phyloP scores from a whole-genome alignment of 1,140 invertebrate genomes.

The Zaprionus taronus region DNA sequence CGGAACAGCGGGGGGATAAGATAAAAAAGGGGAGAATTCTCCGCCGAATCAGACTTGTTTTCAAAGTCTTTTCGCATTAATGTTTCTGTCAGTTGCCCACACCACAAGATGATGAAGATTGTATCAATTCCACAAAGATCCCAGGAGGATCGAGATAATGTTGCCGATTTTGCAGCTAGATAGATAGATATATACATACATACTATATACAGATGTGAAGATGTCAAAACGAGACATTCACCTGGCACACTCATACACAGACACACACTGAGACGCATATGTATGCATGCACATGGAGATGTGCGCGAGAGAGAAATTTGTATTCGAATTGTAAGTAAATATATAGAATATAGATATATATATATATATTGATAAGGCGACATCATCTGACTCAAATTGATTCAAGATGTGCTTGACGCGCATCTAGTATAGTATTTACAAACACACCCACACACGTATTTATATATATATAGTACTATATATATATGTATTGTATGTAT shows the following conservation, averaged over 20 bases:
- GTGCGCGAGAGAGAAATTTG: slow-evolving; percentile 24
- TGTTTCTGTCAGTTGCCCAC: background rate
- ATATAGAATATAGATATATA: background rate
- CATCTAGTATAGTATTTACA: slow-evolving; percentile 9
- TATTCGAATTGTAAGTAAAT: slow-evolving; percentile 31
- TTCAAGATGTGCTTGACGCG: slow-evolving; percentile 20
- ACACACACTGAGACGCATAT: slow-evolving; percentile 3
- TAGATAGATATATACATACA: slow-evolving; percentile 3
- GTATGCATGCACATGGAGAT: slow-evolving; percentile 21
- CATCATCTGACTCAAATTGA: slow-evolving; percentile 52
- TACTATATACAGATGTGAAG: background rate
- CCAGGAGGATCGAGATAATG: slow-evolving; percentile 6
- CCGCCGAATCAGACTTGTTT: background rate
- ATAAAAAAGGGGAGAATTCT: background rate
- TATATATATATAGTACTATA: background rate
- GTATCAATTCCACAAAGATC: slow-evolving; percentile 1
- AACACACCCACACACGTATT: background rate
- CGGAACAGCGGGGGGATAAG: background rate
- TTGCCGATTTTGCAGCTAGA: slow-evolving; percentile 6
- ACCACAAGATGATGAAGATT: slow-evolving; percentile 3
- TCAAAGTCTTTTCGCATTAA: background rate
- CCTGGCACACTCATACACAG: background rate
- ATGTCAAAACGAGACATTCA: background rate
- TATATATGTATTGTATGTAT: background rate
- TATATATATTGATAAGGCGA: slow-evolving; percentile 21